Evolutionary conservation across 2,888 invertebrate species (phyloP).

Genomic region (Timema cristinae): DNA sequence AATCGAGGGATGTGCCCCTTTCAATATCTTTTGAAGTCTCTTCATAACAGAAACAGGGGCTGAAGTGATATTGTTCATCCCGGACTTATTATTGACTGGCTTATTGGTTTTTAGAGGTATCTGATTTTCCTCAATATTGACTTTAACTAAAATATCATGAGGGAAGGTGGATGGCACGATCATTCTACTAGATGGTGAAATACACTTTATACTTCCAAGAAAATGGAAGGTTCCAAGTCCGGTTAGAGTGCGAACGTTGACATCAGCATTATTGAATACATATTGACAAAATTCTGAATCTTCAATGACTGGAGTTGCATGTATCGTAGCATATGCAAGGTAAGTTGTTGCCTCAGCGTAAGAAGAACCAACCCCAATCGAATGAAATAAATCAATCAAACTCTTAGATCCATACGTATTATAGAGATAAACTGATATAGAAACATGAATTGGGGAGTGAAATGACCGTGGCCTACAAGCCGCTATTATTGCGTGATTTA

Average conservation of each 20-base stretch:
- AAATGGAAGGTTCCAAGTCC: constrained; percentile 5
- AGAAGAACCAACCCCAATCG: background rate
- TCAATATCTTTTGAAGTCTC: constrained; percentile 1
- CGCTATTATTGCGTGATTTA: background rate
- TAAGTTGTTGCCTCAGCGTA: background rate
- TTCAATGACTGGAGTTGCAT: constrained; percentile 1
- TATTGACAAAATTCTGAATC: constrained; percentile 8
- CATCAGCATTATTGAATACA: background rate
- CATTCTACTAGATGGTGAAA: constrained; percentile 2
- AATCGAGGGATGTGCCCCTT: background rate
- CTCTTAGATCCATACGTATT: background rate
- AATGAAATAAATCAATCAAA: background rate
- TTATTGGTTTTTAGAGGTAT: background rate
- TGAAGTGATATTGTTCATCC: constrained; percentile 2
- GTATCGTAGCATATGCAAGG: background rate
- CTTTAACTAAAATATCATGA: background rate
- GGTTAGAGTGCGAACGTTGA: constrained; percentile 11
- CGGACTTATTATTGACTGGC: background rate
- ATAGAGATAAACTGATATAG: constrained; percentile 7
- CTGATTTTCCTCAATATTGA: background rate
- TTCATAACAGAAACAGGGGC: background rate
- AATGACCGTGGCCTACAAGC: background rate
- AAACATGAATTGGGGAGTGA: constrained; percentile 1
- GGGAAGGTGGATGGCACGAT: constrained; percentile 1
- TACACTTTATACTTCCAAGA: constrained; percentile 10